Conservation (phyloP, 2,888 invertebrate genomes). For the Andrena chrysosceles region DNA sequence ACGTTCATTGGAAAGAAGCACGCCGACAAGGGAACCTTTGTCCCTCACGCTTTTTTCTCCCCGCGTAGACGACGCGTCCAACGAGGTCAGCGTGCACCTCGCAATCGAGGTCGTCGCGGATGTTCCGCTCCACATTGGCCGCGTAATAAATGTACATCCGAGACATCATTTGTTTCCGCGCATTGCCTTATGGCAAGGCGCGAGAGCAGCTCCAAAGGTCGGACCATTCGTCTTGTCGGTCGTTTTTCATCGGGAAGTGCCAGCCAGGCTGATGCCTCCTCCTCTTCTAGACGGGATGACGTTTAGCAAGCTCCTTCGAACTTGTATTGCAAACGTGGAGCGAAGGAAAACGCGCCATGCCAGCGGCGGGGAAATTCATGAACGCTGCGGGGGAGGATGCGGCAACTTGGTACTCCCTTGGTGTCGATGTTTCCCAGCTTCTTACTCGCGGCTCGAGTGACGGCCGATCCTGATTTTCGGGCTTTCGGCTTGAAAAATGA, state of each 20-base stretch:
- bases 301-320: constrained; percentile 33
- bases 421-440: constrained; percentile 24
- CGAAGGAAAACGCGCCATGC: background rate
- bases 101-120: constrained; percentile 41
- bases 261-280: constrained; percentile 33
- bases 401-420: constrained; percentile 2
- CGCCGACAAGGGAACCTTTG: constrained; percentile 26
- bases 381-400: constrained; percentile 30
- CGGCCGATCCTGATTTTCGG: constrained; percentile 5
- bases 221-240: constrained; percentile 76
- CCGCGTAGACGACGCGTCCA: constrained; percentile 33
- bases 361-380: constrained; percentile 3
- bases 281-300: constrained; percentile 32
- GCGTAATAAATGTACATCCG: constrained; percentile 79
- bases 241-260: constrained; percentile 71
- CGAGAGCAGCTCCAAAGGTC: constrained; percentile 61
- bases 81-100: constrained; percentile 40
- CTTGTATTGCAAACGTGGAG: constrained; percentile 10
- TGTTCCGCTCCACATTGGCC: constrained; percentile 36
- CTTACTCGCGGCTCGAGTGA: background rate
- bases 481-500: constrained; percentile 31
- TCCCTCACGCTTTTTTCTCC: background rate
- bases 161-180: constrained; percentile 78
- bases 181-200: constrained; percentile 76
- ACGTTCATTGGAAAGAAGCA: constrained; percentile 32